Percentiles rank a stretch among this genome's conserved stretches.
Evolutionary conservation across 1,140 invertebrate species (phyloP).

Genomic region (Bactericera cockerelli): DNA sequence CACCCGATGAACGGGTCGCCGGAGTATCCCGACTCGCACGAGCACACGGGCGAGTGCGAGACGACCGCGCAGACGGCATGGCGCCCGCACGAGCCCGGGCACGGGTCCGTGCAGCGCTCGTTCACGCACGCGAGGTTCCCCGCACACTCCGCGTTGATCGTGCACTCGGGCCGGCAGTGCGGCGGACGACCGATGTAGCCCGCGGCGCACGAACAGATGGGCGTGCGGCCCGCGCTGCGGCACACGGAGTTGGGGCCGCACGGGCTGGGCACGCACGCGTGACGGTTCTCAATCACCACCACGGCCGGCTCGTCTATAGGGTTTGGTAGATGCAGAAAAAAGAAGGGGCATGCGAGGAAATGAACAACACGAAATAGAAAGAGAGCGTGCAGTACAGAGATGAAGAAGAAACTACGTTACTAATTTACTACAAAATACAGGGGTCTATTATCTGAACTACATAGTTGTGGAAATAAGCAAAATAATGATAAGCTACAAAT

Average conservation of each 20-base stretch:
- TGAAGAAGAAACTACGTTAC: too few relatives aligned
- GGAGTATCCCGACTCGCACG: slow-evolving; percentile 55
- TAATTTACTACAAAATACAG: too few relatives aligned
- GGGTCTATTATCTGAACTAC: too few relatives aligned
- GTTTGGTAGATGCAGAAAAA: too few relatives aligned
- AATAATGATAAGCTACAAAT: too few relatives aligned
- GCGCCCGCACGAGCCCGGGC: slow-evolving; percentile 65
- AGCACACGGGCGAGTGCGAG: slow-evolving; percentile 65
- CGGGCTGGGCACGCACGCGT: slow-evolving; percentile 61
- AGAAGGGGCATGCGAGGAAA: too few relatives aligned
- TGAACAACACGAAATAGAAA: too few relatives aligned
- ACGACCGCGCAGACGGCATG: slow-evolving; percentile 64
- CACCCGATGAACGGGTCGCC: slow-evolving; percentile 71
- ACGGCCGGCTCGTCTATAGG: neutral
- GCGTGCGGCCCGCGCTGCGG: slow-evolving; percentile 45
- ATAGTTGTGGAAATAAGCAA: too few relatives aligned
- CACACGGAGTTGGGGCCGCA: slow-evolving; percentile 69
- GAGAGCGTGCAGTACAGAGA: too few relatives aligned
- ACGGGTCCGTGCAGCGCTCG: slow-evolving; percentile 64
- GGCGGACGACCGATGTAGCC: slow-evolving; percentile 63
- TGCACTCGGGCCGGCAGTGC: slow-evolving; percentile 66
- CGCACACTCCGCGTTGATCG: slow-evolving; percentile 63
- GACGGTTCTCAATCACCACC: slow-evolving; percentile 25
- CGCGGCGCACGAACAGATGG: slow-evolving; percentile 59
- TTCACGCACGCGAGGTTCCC: slow-evolving; percentile 63